Percentiles rank a stretch among this genome's conserved stretches.
Conservation (phyloP, 2,888 invertebrate genomes). For the Eupithecia insigniata region DNA sequence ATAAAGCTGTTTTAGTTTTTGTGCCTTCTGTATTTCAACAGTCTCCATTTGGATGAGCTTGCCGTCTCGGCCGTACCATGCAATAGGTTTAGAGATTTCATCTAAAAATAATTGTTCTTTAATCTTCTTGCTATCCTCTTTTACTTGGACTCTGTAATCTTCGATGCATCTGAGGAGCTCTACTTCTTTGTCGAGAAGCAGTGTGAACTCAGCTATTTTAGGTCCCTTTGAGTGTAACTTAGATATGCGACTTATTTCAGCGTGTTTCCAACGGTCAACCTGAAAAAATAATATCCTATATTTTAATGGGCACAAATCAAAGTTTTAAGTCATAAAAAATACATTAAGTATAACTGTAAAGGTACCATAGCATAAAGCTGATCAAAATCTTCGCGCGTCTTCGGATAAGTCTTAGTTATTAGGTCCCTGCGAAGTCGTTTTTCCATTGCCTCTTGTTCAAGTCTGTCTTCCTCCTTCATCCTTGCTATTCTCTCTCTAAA, state of each 20-base stretch:
- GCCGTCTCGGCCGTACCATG: slow-evolving; percentile 90
- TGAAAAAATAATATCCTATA: slow-evolving; percentile 47
- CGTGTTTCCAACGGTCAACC: slow-evolving; percentile 87
- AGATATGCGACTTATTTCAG: slow-evolving; percentile 86
- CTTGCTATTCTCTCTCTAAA: slow-evolving; percentile 73
- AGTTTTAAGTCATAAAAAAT: not conserved
- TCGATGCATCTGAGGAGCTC: slow-evolving; percentile 88
- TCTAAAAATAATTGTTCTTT: slow-evolving; percentile 86
- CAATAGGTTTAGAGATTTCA: slow-evolving; percentile 88
- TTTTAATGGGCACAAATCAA: not conserved
- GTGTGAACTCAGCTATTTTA: slow-evolving; percentile 87
- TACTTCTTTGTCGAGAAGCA: slow-evolving; percentile 89
- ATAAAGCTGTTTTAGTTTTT: slow-evolving; percentile 89
- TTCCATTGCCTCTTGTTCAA: slow-evolving; percentile 81
- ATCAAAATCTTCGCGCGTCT: slow-evolving; percentile 89
- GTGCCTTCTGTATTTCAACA: slow-evolving; percentile 90
- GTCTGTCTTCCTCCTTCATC: slow-evolving; percentile 82
- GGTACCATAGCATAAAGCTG: slow-evolving; percentile 87
- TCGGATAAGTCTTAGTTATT: slow-evolving; percentile 88
- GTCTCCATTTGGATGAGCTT: slow-evolving; percentile 91
- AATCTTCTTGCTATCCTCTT: slow-evolving; percentile 84
- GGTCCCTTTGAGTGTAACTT: slow-evolving; percentile 86
- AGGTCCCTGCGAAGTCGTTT: slow-evolving; percentile 83
- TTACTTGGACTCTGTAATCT: slow-evolving; percentile 85
- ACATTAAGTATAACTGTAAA: not conserved